These are phyloP conservation scores for Sarcoramphus papa DNA, from an alignment of 2,797 vertebrate species.

Conservation along the genomic window DNA sequence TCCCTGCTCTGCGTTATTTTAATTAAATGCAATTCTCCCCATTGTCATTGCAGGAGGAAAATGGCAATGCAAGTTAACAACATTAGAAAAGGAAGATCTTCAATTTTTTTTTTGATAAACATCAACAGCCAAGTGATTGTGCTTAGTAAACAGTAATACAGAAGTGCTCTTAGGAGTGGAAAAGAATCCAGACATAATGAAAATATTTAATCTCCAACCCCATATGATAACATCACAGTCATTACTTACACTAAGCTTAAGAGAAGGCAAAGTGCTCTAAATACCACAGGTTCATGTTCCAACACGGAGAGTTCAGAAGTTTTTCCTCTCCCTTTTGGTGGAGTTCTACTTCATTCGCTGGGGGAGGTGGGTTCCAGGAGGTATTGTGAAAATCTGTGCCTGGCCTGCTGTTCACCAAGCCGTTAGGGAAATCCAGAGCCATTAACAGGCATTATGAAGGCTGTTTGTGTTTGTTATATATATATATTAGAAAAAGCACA, in stretches of 20 bases:
- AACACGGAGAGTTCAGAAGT: background rate
- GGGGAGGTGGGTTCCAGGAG: background rate
- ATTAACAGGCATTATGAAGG: background rate
- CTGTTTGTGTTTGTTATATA: background rate
- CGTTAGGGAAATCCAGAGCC: background rate
- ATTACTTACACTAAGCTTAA: background rate
- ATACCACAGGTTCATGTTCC: background rate
- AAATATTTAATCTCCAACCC: slow-evolving; percentile 1
- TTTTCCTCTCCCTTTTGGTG: background rate
- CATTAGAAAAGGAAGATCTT: background rate
- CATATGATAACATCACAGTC: background rate
- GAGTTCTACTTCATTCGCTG: background rate
- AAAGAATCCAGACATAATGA: background rate
- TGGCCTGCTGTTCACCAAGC: background rate
- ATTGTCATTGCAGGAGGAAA: background rate
- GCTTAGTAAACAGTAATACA: background rate
- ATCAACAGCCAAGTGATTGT: background rate
- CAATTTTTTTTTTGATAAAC: background rate
- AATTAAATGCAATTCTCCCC: background rate
- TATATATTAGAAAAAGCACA: background rate
- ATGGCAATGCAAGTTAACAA: background rate
- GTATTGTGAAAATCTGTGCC: background rate
- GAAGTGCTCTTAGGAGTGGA: background rate
- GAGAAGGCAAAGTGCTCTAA: background rate
- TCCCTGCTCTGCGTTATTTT: background rate